Base-by-base conservation (phyloP, 2,888 invertebrate genomes). In the Chloroclystis v-ata region DNA sequence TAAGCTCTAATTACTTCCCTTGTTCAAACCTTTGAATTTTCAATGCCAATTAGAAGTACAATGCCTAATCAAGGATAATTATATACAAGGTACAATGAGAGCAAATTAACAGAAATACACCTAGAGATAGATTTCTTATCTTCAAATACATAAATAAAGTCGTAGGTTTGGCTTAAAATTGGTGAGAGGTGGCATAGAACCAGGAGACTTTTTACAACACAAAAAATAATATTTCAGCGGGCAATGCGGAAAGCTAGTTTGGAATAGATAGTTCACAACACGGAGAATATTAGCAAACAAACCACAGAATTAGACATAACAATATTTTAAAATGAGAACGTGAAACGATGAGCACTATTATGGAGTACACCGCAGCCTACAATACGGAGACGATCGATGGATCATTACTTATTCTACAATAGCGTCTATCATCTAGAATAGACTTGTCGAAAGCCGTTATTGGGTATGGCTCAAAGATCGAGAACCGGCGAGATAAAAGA, bases 1-100 rank as follows among this genome's bases (percentile, higher is more conserved):
- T 82, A 76, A 80, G 61, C 71, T 62, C 78, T 83, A 83, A 84
- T 84, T 82, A 82, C 81, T 78, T 73, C 72, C 74, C 77, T 76
- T 73, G 71, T 76, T 68, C 67, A 61, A 67, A 65, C 61, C 57
- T 54, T 65, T 66, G 65, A 64, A 65, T 65, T 68, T 67, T 68
- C 69, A 66, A 64, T 65, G 65, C 69, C 67, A 73, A 73, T 73
- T 72, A 72, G 65, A 61, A 47, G 49, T 49, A 67, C 65, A 68
- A 68, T 69, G 65, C 63, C 51, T 57, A 57, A 61, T 57, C 58
- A 57, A 52, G 63, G 54, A 54, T 56, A 55, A 56, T 54, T 50
- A 43, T 40, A 54, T 54, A 44, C 39, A n/a, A 25, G 25, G 28
- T 37, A 40, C 28, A 14, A 33, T 25, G 20, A 35, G 35, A 35